Evolutionary conservation across 2,113 vertebrate species (phyloP).

Genomic region (Colinus virginianus): DNA sequence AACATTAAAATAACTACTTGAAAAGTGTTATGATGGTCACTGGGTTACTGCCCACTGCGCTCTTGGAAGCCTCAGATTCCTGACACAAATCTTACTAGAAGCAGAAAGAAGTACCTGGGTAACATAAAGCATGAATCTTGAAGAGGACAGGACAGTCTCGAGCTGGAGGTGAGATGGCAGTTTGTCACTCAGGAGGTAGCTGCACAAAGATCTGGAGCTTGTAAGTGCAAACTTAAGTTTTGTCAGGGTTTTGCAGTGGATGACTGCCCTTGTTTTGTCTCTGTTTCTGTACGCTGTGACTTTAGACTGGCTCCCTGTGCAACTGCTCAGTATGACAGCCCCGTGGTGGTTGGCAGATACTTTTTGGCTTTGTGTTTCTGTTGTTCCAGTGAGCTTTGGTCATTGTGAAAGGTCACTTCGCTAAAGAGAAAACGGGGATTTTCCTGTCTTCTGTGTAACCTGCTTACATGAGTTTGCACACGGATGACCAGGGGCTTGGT

Average conservation of each 20-base stretch:
- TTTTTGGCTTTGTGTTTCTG: background rate
- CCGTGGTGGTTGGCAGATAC: background rate
- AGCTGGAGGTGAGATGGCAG: background rate
- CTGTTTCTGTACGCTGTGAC: background rate
- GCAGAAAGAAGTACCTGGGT: background rate
- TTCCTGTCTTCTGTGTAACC: background rate
- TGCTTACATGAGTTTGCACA: fast-evolving
- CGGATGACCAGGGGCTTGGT: background rate
- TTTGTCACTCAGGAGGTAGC: background rate
- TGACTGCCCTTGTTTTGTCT: background rate
- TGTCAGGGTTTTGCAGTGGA: background rate
- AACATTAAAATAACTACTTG: background rate
- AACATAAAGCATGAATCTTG: background rate
- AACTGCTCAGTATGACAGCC: background rate
- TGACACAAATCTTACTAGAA: background rate
- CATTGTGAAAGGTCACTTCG: background rate
- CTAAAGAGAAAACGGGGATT: background rate
- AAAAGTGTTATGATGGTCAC: background rate
- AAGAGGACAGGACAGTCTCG: background rate
- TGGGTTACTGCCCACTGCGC: background rate
- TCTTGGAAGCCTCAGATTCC: background rate
- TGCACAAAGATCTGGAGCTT: background rate
- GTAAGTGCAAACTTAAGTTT: background rate
- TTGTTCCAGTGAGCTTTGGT: background rate
- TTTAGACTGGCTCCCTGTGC: background rate